Conservation (phyloP, 2,888 invertebrate species). For the Sarcophaga carnaria region DNA sequence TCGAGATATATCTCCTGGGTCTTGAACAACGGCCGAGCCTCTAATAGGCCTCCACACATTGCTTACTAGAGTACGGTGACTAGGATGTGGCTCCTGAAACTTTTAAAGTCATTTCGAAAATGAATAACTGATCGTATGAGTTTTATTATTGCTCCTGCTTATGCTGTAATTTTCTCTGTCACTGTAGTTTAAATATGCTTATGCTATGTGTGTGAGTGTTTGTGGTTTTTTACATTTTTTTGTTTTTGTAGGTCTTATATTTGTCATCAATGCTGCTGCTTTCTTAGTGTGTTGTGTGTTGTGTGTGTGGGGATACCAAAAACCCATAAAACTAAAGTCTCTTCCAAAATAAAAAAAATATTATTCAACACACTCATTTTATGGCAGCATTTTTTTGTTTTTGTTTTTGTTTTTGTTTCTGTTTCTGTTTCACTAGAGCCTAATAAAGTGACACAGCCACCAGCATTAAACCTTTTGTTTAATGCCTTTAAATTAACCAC, state of each 20-base stretch:
- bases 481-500: constrained; percentile 43
- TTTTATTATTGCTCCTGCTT: background rate
- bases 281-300: background rate
- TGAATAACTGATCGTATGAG: too few species aligned
- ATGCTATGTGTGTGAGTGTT: background rate
- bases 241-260: constrained; percentile 29
- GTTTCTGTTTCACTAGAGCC: constrained; percentile 22
- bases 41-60: too few species aligned
- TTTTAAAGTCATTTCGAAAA: too few species aligned
- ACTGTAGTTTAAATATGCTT: constrained; percentile 5
- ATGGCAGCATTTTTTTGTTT: background rate
- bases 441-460: constrained; percentile 28
- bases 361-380: constrained; percentile 59
- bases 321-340: constrained; percentile 37
- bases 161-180: background rate
- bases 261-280: constrained; percentile 36
- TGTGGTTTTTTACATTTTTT: constrained; percentile 45
- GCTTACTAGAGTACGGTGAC: too few species aligned
- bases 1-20: too few species aligned
- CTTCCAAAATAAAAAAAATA: constrained; percentile 52
- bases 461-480: background rate
- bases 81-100: too few species aligned
- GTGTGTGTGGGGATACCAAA: constrained; percentile 13
- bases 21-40: too few species aligned
- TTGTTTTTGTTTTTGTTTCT: background rate